These are phyloP conservation scores for Saguinus midas DNA, from an alignment of 2,113 vertebrate genomes.

Conservation along the genomic window DNA sequence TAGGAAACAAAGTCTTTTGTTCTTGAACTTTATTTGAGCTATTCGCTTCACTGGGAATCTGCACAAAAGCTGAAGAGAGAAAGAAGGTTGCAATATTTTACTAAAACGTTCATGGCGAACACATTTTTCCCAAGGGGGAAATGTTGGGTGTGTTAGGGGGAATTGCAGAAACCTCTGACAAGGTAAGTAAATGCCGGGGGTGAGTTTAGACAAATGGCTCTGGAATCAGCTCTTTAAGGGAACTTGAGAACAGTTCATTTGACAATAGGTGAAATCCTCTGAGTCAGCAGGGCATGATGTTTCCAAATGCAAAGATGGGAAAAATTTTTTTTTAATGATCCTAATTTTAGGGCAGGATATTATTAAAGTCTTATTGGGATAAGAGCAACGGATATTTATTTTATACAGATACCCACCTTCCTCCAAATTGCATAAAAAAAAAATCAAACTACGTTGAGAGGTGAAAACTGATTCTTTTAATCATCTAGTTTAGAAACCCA, in stretches of 20 bases:
- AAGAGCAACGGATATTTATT: conserved; percentile 41
- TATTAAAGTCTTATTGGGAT: conserved; percentile 56
- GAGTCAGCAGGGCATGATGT: conserved; percentile 37
- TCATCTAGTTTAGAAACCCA: conserved; percentile 47
- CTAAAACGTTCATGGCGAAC: conserved; percentile 76
- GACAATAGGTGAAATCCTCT: conserved; percentile 46
- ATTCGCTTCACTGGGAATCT: conserved; percentile 86
- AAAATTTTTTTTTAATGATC: background rate
- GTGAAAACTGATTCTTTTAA: conserved; percentile 20
- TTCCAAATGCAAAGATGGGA: conserved; percentile 56
- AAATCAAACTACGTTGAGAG: conserved; percentile 51
- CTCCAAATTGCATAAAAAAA: background rate
- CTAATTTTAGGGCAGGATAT: conserved; percentile 68
- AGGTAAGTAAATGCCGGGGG: conserved; percentile 81
- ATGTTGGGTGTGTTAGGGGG: conserved; percentile 73
- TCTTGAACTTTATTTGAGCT: conserved; percentile 90
- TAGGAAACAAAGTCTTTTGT: conserved; percentile 96
- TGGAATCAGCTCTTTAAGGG: conserved; percentile 59
- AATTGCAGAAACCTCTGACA: conserved; percentile 60
- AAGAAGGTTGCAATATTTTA: conserved; percentile 82
- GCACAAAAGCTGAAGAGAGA: conserved; percentile 89
- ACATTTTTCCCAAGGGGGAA: conserved; percentile 73
- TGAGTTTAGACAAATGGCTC: conserved; percentile 63
- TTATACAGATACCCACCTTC: conserved; percentile 23
- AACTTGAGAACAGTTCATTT: conserved; percentile 40